Base-by-base conservation (phyloP, 1,140 invertebrate genomes). In the Stenopsyche tienmushanensis region DNA sequence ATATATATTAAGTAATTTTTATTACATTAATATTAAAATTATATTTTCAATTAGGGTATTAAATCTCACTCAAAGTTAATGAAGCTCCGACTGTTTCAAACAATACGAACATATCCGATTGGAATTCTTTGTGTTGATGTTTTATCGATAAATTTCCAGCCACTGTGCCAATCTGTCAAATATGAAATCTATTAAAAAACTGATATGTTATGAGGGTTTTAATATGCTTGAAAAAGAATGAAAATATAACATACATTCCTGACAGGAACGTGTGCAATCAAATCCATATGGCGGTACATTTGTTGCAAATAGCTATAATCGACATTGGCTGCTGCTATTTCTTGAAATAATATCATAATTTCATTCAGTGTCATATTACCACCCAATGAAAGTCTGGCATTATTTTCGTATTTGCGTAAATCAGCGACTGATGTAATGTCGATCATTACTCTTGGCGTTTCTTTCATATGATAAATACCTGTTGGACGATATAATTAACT, bases 71-170 rank as follows among this genome's bases (percentile, higher is more conserved):
- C 42, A 90, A 83, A 41, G 83, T 84, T 17, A 92, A 55, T 71
- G 82, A 77, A 2, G 88, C 89, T 50, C 85, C 84, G 64, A 85
- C 83, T 17, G 86, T 85, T 81, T 90, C 89, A 54, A 93, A 78
- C 29, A 90, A 80, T 39, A 91, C 72, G 75, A 90, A 93, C 18
- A 93, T 71, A 77, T 93, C 90, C 1, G 91, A 93, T 25, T 86
- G 88, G 76, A 94, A 93, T 72, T 90, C 86, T 8, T 78, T 81
- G 71, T 92, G 80, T 13, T 77, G 66, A 73, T 92, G 83, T 78
- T 93, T 94, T 45, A 93, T 83, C 77, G 86, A 87, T 64, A 94
- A 78, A 75, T 94, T 94, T 39, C 91, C 91, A 45, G 86, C 91
- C 64, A 92, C 78, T 17, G 85, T 87, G 62, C 87, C 90, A 69